Percentiles rank a stretch among this genome's conserved stretches.
Conservation (phyloP, 2,797 vertebrate genomes). For the Pogoniulus pusillus region DNA sequence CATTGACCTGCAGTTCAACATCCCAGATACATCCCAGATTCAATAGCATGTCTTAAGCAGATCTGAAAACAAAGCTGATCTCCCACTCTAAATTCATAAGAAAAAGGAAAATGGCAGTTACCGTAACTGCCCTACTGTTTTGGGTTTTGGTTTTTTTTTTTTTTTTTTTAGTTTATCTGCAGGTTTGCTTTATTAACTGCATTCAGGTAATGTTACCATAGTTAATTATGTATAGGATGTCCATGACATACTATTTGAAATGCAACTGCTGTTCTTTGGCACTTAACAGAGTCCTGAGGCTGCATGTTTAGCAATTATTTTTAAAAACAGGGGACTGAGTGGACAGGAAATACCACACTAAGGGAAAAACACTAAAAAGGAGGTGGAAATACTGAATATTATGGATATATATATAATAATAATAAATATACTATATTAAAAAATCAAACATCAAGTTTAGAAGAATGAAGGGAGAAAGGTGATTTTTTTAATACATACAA, state of each 20-base stretch:
- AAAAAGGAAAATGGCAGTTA: not conserved
- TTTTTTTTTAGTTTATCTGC: not conserved
- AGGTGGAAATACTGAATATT: not conserved
- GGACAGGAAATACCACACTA: not conserved
- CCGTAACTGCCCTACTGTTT: not conserved
- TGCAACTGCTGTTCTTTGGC: not conserved
- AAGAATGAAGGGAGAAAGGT: not conserved
- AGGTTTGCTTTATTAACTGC: not conserved
- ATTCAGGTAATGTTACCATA: not conserved
- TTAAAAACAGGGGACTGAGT: not conserved
- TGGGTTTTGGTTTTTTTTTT: too few species aligned
- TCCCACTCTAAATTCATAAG: not conserved
- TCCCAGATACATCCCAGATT: not conserved
- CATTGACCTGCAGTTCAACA: not conserved
- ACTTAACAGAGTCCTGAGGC: not conserved
- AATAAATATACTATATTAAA: not conserved
- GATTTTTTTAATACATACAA: not conserved
- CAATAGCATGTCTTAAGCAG: not conserved
- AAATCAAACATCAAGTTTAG: not conserved
- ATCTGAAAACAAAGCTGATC: not conserved
- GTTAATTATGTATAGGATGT: not conserved
- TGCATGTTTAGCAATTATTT: not conserved
- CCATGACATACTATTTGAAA: rapidly evolving
- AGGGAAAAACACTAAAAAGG: not conserved
- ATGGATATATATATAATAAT: not conserved